Evolutionary conservation across 2,113 vertebrate genomes (phyloP), one percentile per base, ranked within the genome.

Genomic region (Onychorhynchus coronatus): DNA sequence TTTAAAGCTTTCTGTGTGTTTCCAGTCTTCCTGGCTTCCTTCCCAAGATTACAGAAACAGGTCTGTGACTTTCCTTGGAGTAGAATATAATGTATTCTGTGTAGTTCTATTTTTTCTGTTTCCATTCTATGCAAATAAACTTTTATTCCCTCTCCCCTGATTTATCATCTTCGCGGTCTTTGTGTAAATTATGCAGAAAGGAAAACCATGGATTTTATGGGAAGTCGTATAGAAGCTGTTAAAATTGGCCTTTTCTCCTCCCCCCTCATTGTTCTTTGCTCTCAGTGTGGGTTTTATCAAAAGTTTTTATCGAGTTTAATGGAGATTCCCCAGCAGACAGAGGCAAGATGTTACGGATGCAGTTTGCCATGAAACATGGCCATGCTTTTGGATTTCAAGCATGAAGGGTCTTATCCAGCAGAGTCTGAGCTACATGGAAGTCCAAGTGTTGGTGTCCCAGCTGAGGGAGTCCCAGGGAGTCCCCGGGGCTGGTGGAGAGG

Each of bases 51-150:
- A 91, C 35, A 92, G 90, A 89, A 95, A 65, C 80, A 94, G 85
- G 92, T 89, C 74, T 82, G 71, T 86, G 94, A 92, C 93, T 90
- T 91, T 78, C 42, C 80, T 94, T 63, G 70, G 65, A 96, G 81
- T 28, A 76, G 68, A 89, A 66, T 65, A 37, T 58, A 78, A 81
- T 31, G 5, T 63, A 35, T 80, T 88, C 87, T 79, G n/a, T 71
- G 61, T 56, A 78, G 74, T 56, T 83, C 58, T 78, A 5, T 50
- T 72, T 85, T 42, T 55, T 61, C 59, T 65, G 39, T 76, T 96
- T 47, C 70, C 71, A 88, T 95, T 96, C 91, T 75, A 96, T 91
- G 85, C 92, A 93, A 92, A 89, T 92, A 75, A 75, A 93, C 76
- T 94, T 92, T 81, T 66, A 81, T 92, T 94, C 61, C n/a, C 47